Base-by-base conservation (phyloP, 2,888 invertebrate genomes). In the Dorcus hopei region DNA sequence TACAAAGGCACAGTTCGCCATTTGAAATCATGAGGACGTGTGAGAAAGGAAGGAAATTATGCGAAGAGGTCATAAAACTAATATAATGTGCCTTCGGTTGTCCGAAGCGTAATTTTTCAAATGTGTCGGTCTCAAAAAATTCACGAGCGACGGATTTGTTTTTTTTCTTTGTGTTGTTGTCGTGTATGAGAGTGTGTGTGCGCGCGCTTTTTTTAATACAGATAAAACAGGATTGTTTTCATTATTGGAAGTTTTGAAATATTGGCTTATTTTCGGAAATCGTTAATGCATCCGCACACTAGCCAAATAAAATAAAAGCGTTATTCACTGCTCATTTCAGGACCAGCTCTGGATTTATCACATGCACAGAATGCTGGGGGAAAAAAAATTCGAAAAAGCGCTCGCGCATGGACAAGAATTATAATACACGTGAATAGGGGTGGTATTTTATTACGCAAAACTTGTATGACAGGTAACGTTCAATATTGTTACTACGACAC, bases 211-310 rank as follows among this genome's bases (percentile, higher is more conserved):
- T 50, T 52, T 54, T 43, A 49, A 48, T 48, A 53, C 50, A 63
- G 26, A 33, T 33, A 59, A 62, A 19, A 56, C 57, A 54, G 61
- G 50, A 60, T 58, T 62, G 60, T 64, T 64, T 61, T 62, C 59
- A 60, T 65, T 63, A 63, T 65, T 61, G 56, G 40, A 62, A 59
- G 55, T 62, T 63, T 56, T 64, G 61, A 65, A 65, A 61, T 62
- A 64, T 65, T 57, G 59, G 57, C 47, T 58, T 61, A 63, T 62
- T 64, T 63, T 64, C 60, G 60, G 62, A 64, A 60, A 65, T 61
- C 63, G 56, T 65, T 63, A 63, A 63, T 60, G 56, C 59, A 58
- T 57, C 59, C 59, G 56, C 54, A 53, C 57, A 49, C 48, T 39
- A n/a, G 9, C 14, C 23, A 9, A 49, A 38, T 26, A 33, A 49